Conservation (phyloP, 2,113 vertebrate species). For the Amblyopsis rosae region DNA sequence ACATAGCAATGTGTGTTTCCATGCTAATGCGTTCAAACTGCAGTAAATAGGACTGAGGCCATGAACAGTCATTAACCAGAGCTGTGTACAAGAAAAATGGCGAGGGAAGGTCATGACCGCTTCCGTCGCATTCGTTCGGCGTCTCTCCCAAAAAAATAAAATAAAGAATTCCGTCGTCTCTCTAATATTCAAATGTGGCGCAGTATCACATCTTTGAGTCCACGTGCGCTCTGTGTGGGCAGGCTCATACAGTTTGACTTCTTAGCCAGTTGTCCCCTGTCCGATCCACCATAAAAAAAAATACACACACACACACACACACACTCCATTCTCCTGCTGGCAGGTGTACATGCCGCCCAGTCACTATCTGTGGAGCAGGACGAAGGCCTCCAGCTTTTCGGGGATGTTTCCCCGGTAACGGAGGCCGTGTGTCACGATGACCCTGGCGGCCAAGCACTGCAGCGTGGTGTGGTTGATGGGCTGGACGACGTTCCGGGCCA, state of each 20-base stretch:
- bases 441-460: conserved; percentile 96
- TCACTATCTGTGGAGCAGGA: conserved; percentile 95
- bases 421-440: conserved; percentile 90
- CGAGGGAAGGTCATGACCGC: conserved; percentile 2
- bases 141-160: conserved; percentile 24
- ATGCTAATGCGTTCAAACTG: conserved; percentile 65
- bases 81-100: conserved; percentile 14
- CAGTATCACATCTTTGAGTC: not conserved
- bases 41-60: conserved; percentile 14
- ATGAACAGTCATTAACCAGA: conserved; percentile 20
- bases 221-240: conserved; percentile 14
- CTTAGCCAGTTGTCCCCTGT: not conserved
- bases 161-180: conserved; percentile 3
- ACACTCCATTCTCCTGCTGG: not conserved
- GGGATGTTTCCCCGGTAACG: conserved; percentile 89
- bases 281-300: not conserved
- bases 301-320: not conserved
- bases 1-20: conserved; percentile 50
- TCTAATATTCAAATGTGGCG: conserved; percentile 30
- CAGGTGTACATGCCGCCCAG: not conserved
- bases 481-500: conserved; percentile 95
- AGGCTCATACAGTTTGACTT: conserved; percentile 10
- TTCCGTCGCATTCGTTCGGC: not conserved
- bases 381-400: conserved; percentile 93
- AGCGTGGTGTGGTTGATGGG: conserved; percentile 97